Evolutionary conservation across 2,113 vertebrate species (phyloP), one percentile per base, ranked within the genome.

Genomic region (Struthidea cinerea): DNA sequence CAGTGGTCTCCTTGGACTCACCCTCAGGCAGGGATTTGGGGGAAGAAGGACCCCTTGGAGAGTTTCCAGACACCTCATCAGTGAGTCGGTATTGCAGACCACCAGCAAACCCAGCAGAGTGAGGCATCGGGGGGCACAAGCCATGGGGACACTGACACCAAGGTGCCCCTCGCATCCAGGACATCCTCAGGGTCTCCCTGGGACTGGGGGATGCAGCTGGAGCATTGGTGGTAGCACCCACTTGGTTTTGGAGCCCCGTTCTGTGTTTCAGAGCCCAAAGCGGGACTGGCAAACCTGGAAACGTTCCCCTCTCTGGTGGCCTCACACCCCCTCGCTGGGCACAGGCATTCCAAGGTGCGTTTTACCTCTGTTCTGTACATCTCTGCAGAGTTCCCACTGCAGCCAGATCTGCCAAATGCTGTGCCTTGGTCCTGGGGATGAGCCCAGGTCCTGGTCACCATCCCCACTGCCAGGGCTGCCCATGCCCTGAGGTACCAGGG

Each of bases 181-280:
- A 63, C 69, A 18, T 3, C 16, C 73, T n/a, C 42, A 0, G 1
- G 41, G 27, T 24, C n/a, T 33, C 52, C 32, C 1, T 7, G 47
- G 73, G 22, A 0, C 37, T 1, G 27, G 13, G 56, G 37, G 52
- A 16, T 10, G 37, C 3, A 3, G 68, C 46, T 47, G 67, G 24
- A 23, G 13, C 8, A 0, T 0, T 11, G 47, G 27, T 35, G 68
- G 39, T 20, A 41, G 39, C 64, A 68, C 59, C 32, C 47, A 1
- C 2, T 2, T 0, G 5, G 32, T 24, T 86, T n/a, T 15, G 63
- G 44, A 81, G 82, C 33, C 52, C 37, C 4, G 37, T 42, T 75
- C 59, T 39, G 60, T 26, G 6, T 11, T 15, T 13, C 76, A 30
- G 57, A 71, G 80, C 22, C 37, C 82, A n/a, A 63, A 64, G 82